Conservation (phyloP, 1,140 invertebrate species). For the Apis mellifera region Amel_HAv3.1 CM009941.2:12876001-12876500, state of each 20-base stretch:
- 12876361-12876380: no score
- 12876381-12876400: no score
- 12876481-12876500: no score
- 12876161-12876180: constrained; percentile 47
- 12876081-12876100: constrained; percentile 76
- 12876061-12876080: constrained; percentile 74
- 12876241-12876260: constrained; percentile 84
- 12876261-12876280: constrained; percentile 89
- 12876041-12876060: constrained; percentile 77
- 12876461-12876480: no score
- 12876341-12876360: no score
- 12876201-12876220: constrained; percentile 86
- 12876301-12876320: no score
- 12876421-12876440: no score
- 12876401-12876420: no score
- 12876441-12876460: no score
- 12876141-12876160: constrained; percentile 65
- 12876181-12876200: constrained; percentile 76
- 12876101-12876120: constrained; percentile 52
- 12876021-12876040: constrained; percentile 67
- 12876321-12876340: no score
- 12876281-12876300: constrained; percentile 86
- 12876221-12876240: constrained; percentile 92
- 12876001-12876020: constrained; percentile 76
- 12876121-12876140: constrained; percentile 56